Base-by-base conservation (phyloP, 2,888 invertebrate species). In the Synergus gifuensis region DNA sequence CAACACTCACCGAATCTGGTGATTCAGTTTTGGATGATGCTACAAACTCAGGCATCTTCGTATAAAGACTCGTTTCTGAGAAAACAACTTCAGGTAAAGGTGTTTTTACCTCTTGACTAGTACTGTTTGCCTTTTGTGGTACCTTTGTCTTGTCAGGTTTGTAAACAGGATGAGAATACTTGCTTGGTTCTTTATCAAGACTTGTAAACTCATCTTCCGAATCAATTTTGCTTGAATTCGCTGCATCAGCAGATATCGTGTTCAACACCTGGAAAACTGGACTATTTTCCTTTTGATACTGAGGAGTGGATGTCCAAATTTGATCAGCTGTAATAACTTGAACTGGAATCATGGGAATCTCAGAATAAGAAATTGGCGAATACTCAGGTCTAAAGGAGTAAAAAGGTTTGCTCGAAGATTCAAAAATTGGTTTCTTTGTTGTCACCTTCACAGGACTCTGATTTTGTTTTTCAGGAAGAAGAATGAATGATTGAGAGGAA, bases 301-400 rank as follows among this genome's bases (percentile, higher is more conserved):
- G 73, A 3, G 54, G 36, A 67, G 87, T 87, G 0, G 85, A 81
- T 11, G 87, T 85, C 22, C 84, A 78, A 46, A 89, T 87, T 60
- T 88, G 85, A 66, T 91, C 90, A 1, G 89, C 88, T 44, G 90
- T 90, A 73, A 91, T 91, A 5, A 92, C 89, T 8, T 91, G 87
- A 36, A 92, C 91, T 54, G 89, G 91, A 64, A 92, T 90, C 91
- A 91, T 92, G 9, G 91, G 87, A 76, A 89, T 90, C 78, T 90
- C 90, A 12, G 87, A 83, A 62, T 84, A 84, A 60, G 91, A 73
- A 64, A 42, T 73, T 16, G 83, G 44, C 18, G 82, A 77, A n/a
- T 79, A 80, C 40, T 81, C 82, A 16, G 67, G 62, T 36, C 44
- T 60, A 18, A 60, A 76, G 9, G 73, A 49, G n/a, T 73, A 73